Evolutionary conservation across 2,113 vertebrate species (phyloP).

Genomic region (Amblyornis subalaris): DNA sequence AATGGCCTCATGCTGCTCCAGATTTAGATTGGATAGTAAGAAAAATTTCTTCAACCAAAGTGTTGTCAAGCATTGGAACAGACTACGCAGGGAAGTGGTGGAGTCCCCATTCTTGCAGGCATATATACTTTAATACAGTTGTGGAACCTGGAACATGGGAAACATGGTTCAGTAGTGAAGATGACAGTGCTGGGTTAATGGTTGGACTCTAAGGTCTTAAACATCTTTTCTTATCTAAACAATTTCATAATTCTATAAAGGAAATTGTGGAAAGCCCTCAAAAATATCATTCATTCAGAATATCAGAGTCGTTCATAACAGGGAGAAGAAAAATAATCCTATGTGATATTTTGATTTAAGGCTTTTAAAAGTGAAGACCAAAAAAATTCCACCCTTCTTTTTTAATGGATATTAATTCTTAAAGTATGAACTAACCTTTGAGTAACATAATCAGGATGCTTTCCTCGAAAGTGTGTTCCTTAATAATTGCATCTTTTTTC

Average conservation of each 20-base stretch:
- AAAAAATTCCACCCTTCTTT: background rate
- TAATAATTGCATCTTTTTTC: background rate
- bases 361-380: background rate
- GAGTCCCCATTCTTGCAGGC: background rate
- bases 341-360: background rate
- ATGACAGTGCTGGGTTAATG: background rate
- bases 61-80: background rate
- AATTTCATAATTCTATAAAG: background rate
- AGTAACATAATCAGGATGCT: background rate
- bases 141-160: background rate
- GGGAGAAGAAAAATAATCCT: background rate
- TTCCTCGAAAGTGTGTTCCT: background rate
- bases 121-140: background rate
- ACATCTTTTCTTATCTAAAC: background rate
- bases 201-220: background rate
- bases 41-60: background rate
- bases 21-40: background rate
- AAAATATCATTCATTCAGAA: background rate
- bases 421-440: background rate
- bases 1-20: background rate
- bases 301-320: background rate
- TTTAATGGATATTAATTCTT: background rate
- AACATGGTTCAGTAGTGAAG: background rate
- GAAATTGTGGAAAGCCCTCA: background rate
- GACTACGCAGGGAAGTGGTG: background rate